Evolutionary conservation across 2,113 vertebrate species (phyloP).

Genomic region (Microcebus lehilahytsara): DNA sequence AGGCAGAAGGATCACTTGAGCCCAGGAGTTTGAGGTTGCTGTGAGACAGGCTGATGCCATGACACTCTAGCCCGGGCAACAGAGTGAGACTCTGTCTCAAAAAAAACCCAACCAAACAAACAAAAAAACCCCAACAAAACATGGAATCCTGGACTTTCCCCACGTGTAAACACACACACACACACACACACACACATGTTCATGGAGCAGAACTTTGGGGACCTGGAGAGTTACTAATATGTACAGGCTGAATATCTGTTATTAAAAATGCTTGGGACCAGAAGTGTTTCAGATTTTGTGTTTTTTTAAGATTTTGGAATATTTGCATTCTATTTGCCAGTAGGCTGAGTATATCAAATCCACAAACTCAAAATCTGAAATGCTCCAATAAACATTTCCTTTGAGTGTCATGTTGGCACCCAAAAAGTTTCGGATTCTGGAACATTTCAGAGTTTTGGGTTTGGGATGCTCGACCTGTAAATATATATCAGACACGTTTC

Average conservation of each 20-base stretch:
- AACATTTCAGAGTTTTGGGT: not conserved
- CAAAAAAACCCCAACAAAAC: not conserved
- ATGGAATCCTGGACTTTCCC: not conserved
- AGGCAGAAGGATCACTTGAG: no score
- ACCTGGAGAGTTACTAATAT: not conserved
- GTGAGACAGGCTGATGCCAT: no score
- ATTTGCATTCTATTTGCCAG: not conserved
- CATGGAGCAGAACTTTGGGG: not conserved
- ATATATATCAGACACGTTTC: not conserved
- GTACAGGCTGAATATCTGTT: not conserved
- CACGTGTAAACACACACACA: not conserved
- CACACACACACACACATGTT: not conserved
- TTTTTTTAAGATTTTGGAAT: not conserved
- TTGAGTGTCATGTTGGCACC: not conserved
- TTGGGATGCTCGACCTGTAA: not conserved
- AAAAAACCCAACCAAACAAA: no score
- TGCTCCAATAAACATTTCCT: not conserved
- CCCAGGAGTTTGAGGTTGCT: no score
- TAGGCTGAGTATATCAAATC: not conserved
- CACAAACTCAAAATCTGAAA: not conserved
- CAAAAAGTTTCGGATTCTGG: not conserved
- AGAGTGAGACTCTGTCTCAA: no score
- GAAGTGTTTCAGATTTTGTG: not conserved
- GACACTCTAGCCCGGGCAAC: no score
- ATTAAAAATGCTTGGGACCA: not conserved